Evolutionary conservation across 2,888 invertebrate species (phyloP).

Genomic region (Criorhina ranunculi): DNA sequence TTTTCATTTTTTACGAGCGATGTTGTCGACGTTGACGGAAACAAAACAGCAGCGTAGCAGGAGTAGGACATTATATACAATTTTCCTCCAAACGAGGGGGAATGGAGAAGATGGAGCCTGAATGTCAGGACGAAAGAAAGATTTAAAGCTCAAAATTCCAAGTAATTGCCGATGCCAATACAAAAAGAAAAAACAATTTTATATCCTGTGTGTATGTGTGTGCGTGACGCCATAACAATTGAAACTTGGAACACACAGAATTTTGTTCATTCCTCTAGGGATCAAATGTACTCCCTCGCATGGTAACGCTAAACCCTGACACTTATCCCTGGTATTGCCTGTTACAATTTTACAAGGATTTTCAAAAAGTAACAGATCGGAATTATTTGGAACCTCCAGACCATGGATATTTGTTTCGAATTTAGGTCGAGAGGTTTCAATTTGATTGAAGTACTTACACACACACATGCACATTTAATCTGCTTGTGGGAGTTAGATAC

Average conservation of each 20-base stretch:
- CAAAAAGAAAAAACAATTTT: constrained; percentile 32
- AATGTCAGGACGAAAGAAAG: constrained; percentile 22
- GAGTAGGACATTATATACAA: constrained; percentile 28
- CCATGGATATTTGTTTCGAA: constrained; percentile 12
- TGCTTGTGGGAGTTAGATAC: constrained; percentile 2
- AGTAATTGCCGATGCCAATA: constrained; percentile 53
- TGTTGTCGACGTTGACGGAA: constrained; percentile 8
- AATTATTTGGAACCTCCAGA: constrained; percentile 25
- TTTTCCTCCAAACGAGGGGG: background rate
- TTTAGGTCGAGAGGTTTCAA: constrained; percentile 18
- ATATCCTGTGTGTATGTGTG: constrained; percentile 1
- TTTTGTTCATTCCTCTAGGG: background rate
- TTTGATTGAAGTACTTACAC: constrained; percentile 24
- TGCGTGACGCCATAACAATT: constrained; percentile 16
- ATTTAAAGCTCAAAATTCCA: constrained; percentile 52
- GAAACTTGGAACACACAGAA: background rate
- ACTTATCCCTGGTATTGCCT: constrained; percentile 18
- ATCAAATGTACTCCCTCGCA: background rate
- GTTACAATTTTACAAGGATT: background rate
- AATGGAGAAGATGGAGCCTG: background rate
- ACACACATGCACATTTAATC: background rate
- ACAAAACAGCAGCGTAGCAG: background rate
- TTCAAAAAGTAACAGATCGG: constrained; percentile 29
- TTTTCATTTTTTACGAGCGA: constrained; percentile 4
- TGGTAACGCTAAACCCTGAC: constrained; percentile 31